Percentiles rank a stretch among this genome's conserved stretches.
These are phyloP conservation scores for Cyprinus carpio DNA, from an alignment of 2,113 vertebrate species.

Conservation along the genomic window DNA sequence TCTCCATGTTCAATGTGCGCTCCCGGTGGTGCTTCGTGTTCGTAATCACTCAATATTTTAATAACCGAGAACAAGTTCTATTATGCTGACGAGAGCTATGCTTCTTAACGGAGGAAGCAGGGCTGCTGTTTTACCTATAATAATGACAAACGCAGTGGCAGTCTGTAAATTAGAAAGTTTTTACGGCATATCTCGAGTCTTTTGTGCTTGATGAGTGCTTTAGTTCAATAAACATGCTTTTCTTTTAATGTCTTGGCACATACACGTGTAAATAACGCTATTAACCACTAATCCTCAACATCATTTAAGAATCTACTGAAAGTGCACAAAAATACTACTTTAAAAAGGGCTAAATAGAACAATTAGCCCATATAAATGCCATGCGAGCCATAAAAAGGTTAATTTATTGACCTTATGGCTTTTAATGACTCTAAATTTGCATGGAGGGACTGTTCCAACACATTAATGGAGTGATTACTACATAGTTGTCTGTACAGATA, in stretches of 20 bases:
- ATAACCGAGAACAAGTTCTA: conserved; percentile 53
- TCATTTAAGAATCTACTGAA: conserved; percentile 33
- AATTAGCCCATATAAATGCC: conserved; percentile 33
- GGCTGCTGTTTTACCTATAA: conserved; percentile 31
- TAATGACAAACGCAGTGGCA: conserved; percentile 29
- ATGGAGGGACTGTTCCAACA: conserved; percentile 38
- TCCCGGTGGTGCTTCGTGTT: conserved; percentile 45
- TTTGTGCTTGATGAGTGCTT: conserved; percentile 27
- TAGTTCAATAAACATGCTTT: conserved; percentile 39
- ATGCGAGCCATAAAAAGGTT: conserved; percentile 37
- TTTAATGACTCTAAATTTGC: conserved; percentile 15
- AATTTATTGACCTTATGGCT: conserved; percentile 47
- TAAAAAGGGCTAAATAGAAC: conserved; percentile 32
- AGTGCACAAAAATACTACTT: conserved; percentile 36
- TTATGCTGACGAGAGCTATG: conserved; percentile 47
- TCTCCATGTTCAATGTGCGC: conserved; percentile 41
- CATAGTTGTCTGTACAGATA: neutral
- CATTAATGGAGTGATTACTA: conserved; percentile 39
- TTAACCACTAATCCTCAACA: conserved; percentile 19
- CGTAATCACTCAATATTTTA: conserved; percentile 51
- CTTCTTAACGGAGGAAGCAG: conserved; percentile 15
- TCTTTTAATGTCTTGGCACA: conserved; percentile 39
- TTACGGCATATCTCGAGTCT: conserved; percentile 13
- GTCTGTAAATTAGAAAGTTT: conserved; percentile 39
- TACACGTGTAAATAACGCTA: conserved; percentile 29